Conservation (phyloP, 1,140 invertebrate genomes). For the Ceratina japonica region DNA sequence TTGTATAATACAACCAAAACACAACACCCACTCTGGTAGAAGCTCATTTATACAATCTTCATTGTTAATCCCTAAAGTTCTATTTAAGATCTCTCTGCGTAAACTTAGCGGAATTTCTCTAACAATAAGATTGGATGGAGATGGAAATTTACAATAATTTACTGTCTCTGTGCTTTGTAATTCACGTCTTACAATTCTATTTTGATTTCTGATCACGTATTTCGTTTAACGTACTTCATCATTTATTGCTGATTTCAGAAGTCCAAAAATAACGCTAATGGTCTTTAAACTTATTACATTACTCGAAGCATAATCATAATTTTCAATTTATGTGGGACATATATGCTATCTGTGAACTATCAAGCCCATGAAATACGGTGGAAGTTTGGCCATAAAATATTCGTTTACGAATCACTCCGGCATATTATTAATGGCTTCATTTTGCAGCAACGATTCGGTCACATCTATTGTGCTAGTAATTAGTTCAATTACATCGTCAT, state of each 20-base stretch:
- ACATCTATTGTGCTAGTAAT: background rate
- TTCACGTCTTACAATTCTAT: constrained; percentile 63
- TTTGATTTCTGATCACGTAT: constrained; percentile 72
- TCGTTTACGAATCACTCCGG: constrained; percentile 85
- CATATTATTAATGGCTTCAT: constrained; percentile 51
- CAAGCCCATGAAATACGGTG: constrained; percentile 85
- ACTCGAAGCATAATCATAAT: constrained; percentile 81
- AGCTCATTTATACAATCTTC: constrained; percentile 77
- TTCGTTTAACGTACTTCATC: constrained; percentile 70
- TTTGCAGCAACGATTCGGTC: constrained; percentile 22
- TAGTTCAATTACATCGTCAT: constrained; percentile 17
- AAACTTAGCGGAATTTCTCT: constrained; percentile 53
- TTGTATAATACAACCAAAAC: constrained; percentile 83
- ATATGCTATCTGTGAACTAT: constrained; percentile 83
- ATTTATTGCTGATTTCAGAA: constrained; percentile 79
- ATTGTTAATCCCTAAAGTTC: constrained; percentile 75
- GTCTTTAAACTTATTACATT: constrained; percentile 83
- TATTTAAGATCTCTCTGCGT: constrained; percentile 75
- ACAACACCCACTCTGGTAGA: constrained; percentile 82
- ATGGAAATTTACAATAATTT: constrained; percentile 70
- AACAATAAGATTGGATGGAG: constrained; percentile 74
- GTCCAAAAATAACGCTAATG: constrained; percentile 83
- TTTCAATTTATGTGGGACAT: constrained; percentile 87
- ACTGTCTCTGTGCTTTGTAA: constrained; percentile 70
- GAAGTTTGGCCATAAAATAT: constrained; percentile 81